Evolutionary conservation across 2,113 vertebrate species (phyloP).

Genomic region (Cyphomyrus plagiostoma): DNA sequence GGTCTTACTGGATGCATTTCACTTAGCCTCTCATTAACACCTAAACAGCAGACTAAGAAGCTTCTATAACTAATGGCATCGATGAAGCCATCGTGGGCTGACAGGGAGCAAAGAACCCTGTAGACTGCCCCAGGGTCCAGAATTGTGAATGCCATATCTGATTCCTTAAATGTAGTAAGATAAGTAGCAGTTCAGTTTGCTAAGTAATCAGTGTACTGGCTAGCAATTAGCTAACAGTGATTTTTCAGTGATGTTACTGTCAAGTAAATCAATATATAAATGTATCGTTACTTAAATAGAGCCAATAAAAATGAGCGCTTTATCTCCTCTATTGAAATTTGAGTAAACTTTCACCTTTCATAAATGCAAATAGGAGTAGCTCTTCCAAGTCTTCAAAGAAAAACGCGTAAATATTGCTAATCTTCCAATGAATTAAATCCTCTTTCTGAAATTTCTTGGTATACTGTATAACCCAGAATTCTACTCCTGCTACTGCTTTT

Average conservation of each 20-base stretch:
- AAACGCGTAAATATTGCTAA: background rate
- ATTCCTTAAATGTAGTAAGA: background rate
- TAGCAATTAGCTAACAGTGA: background rate
- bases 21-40: background rate
- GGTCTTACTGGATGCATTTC: background rate
- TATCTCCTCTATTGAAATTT: background rate
- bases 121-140: background rate
- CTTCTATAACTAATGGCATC: background rate
- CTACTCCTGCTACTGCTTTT: slow-evolving; percentile 1
- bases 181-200: background rate
- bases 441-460: background rate
- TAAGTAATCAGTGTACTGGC: background rate
- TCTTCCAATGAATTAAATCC: background rate
- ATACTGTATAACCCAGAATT: background rate
- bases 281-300: background rate
- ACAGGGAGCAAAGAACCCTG: background rate
- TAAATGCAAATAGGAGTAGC: background rate
- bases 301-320: background rate
- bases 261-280: background rate
- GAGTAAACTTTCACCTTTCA: background rate
- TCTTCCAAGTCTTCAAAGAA: background rate
- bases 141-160: background rate
- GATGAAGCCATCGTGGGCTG: background rate
- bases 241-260: background rate
- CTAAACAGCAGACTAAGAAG: background rate